These are phyloP conservation scores for Percopsis transmontana DNA, from an alignment of 2,113 vertebrate genomes.

Conservation along the genomic window DNA sequence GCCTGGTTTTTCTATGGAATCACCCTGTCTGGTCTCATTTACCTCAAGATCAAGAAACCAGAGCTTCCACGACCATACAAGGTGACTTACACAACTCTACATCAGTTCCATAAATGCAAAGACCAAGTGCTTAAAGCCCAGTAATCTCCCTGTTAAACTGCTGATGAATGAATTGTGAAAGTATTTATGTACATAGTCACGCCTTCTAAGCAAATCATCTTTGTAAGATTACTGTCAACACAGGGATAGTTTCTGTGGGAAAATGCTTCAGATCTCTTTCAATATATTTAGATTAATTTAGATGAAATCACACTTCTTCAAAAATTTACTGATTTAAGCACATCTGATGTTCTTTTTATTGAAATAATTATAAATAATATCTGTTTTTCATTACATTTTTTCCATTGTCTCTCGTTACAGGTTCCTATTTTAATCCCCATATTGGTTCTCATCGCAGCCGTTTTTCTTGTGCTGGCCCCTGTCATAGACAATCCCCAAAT, in stretches of 20 bases:
- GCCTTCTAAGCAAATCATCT: too few species aligned
- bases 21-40: constrained; percentile 84
- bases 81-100: constrained; percentile 63
- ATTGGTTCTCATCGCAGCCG: constrained; percentile 78
- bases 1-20: constrained; percentile 87
- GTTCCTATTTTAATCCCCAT: constrained; percentile 85
- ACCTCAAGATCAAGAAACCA: constrained; percentile 86
- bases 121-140: not conserved
- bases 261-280: too few species aligned
- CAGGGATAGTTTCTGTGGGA: too few species aligned
- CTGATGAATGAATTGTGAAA: too few species aligned
- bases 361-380: not conserved
- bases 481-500: constrained; percentile 82
- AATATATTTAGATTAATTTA: too few species aligned
- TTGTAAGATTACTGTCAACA: too few species aligned
- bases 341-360: not conserved
- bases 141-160: too few species aligned
- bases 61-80: constrained; percentile 82
- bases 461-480: constrained; percentile 86
- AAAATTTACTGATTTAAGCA: not conserved
- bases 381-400: not conserved
- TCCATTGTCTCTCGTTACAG: constrained; percentile 62
- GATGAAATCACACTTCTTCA: too few species aligned
- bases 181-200: too few species aligned
- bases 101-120: not conserved